Evolutionary conservation across 2,113 vertebrate genomes (phyloP).

Genomic region (Lamprologus lemairii): DNA sequence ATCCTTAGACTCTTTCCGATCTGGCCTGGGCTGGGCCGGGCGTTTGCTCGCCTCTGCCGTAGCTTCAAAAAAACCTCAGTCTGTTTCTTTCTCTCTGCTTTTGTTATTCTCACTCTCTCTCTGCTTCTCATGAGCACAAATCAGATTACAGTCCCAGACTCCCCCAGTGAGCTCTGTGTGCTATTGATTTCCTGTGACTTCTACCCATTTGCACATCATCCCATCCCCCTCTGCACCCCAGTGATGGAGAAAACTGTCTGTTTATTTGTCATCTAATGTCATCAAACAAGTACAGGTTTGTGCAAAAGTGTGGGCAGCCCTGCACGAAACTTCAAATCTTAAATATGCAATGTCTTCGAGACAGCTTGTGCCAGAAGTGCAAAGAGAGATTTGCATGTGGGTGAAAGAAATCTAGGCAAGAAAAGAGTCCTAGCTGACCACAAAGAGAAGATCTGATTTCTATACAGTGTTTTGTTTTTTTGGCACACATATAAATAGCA

Average conservation of each 20-base stretch:
- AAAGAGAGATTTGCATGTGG: neutral
- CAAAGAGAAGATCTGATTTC: neutral
- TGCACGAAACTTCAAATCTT: neutral
- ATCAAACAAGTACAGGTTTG: neutral
- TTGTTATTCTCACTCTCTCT: neutral
- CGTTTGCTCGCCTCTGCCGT: neutral
- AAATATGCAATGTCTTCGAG: neutral
- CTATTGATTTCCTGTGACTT: slow-evolving; percentile 67
- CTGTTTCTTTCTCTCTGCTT: neutral
- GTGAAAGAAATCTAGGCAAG: neutral
- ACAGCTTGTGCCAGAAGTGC: neutral
- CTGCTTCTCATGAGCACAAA: slow-evolving; percentile 46
- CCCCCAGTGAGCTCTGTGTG: slow-evolving; percentile 24
- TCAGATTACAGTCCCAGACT: slow-evolving; percentile 58
- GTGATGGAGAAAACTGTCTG: neutral
- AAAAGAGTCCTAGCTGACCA: neutral
- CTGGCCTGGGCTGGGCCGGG: neutral
- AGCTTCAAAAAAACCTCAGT: neutral
- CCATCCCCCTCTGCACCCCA: slow-evolving; percentile 42
- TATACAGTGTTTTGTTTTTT: neutral
- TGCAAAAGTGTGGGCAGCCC: neutral
- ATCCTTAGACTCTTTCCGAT: neutral
- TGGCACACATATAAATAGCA: neutral
- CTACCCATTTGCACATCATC: neutral
- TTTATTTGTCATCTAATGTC: neutral